Evolutionary conservation across 2,888 invertebrate species (phyloP).

Genomic region (Cataglyphis livida): DNA sequence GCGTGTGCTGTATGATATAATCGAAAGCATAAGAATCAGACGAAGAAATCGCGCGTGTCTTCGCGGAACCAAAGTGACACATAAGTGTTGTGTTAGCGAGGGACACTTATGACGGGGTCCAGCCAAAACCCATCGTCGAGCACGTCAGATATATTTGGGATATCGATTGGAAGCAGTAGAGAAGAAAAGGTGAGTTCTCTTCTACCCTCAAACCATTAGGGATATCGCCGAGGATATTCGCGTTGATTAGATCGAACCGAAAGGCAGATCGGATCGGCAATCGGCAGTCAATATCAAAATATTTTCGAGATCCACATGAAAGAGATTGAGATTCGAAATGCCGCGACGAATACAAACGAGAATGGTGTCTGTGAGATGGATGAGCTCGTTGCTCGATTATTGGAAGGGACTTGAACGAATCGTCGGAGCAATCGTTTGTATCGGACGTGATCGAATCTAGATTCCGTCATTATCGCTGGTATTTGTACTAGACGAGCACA

Average conservation of each 20-base stretch:
- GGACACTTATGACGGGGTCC: slow-evolving; percentile 83
- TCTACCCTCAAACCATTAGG: neutral
- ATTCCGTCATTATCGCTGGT: neutral
- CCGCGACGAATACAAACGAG: slow-evolving; percentile 4
- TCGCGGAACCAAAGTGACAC: slow-evolving; percentile 56
- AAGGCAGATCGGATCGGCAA: neutral
- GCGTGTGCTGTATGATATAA: slow-evolving; percentile 20
- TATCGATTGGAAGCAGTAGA: slow-evolving; percentile 83
- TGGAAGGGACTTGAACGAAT: slow-evolving; percentile 5
- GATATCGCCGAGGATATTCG: neutral
- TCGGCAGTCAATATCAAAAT: slow-evolving; percentile 15
- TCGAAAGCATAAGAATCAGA: neutral
- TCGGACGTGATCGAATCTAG: slow-evolving; percentile 7
- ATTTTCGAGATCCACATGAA: slow-evolving; percentile 23
- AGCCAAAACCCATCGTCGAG: slow-evolving; percentile 78
- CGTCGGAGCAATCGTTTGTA: neutral
- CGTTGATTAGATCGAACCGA: slow-evolving; percentile 35
- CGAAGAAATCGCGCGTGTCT: neutral
- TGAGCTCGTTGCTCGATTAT: neutral
- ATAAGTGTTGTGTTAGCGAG: slow-evolving; percentile 66
- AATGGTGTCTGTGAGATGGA: neutral
- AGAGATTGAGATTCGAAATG: neutral
- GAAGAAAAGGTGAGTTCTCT: slow-evolving; percentile 75
- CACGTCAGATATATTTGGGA: slow-evolving; percentile 82
- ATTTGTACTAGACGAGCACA: neutral